These are phyloP conservation scores for Macrostomum lignano DNA, from an alignment of 1,140 invertebrate genomes.

Conservation along the genomic window DNA sequence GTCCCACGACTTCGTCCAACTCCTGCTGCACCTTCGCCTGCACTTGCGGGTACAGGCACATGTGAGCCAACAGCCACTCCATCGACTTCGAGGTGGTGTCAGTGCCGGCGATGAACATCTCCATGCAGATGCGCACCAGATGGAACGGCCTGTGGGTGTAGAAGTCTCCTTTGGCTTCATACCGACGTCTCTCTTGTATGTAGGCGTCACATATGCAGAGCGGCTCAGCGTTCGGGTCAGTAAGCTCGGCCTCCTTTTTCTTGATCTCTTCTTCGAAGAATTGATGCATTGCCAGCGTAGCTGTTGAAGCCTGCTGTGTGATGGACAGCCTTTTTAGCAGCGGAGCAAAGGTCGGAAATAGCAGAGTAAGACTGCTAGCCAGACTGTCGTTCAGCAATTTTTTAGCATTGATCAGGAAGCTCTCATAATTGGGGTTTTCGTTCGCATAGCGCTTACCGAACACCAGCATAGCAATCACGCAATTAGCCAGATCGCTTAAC, in stretches of 20 bases:
- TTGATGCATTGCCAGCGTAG: too few species aligned
- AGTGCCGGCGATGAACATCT: conserved; percentile 14
- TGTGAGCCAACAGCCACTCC: conserved; percentile 10
- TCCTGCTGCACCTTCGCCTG: conserved; percentile 8
- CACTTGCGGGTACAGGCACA: conserved; percentile 11
- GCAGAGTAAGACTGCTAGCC: background rate
- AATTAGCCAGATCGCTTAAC: background rate
- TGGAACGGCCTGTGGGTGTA: background rate
- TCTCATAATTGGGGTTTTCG: background rate
- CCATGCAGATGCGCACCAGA: conserved; percentile 2
- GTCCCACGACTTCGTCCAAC: conserved; percentile 4
- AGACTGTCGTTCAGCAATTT: conserved; percentile 1
- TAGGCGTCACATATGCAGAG: background rate
- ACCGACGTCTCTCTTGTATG: too few species aligned
- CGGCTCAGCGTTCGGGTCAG: background rate
- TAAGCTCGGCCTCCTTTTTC: background rate
- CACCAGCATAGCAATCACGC: background rate
- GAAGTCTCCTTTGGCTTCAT: too few species aligned
- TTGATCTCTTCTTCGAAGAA: background rate
- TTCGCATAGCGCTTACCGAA: background rate
- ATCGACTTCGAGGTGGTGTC: conserved; percentile 14
- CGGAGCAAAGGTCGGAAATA: background rate
- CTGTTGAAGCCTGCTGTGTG: too few species aligned
- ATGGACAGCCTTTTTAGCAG: background rate
- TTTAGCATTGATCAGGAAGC: background rate